Conservation (phyloP, 2,888 invertebrate genomes). For the Stomorhina lunata region DNA sequence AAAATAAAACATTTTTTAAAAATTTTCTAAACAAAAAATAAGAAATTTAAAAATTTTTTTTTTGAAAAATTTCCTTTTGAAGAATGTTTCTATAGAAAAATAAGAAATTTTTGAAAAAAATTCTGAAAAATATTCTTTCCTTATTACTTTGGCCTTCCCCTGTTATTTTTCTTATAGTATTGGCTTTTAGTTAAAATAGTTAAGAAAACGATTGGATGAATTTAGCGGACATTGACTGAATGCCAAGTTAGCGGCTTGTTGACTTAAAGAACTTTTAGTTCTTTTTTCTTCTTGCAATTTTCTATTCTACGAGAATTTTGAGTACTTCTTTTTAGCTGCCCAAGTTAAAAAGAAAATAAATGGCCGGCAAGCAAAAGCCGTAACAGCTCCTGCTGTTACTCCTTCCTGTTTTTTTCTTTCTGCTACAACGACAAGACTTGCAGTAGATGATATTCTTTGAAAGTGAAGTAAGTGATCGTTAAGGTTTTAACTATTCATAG, state of each 20-base stretch:
- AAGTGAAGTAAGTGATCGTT: conserved; percentile 50
- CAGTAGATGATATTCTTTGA: conserved; percentile 32
- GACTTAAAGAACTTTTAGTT: conserved; percentile 45
- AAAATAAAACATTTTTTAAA: too few relatives aligned
- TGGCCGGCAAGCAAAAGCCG: conserved; percentile 55
- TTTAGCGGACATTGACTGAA: conserved; percentile 65
- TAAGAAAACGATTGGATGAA: conserved; percentile 52
- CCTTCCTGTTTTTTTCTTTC: conserved; percentile 58
- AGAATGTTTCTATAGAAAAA: too few relatives aligned
- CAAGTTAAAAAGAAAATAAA: conserved; percentile 49
- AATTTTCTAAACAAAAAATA: too few relatives aligned
- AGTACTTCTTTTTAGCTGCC: background rate
- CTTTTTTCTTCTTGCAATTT: conserved; percentile 1
- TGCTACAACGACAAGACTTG: background rate
- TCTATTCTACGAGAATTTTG: too few relatives aligned
- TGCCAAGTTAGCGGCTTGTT: conserved; percentile 62
- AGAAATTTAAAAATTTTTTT: too few relatives aligned
- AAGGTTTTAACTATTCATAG: conserved; percentile 57
- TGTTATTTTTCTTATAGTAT: background rate
- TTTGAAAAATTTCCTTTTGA: too few relatives aligned
- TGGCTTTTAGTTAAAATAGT: conserved; percentile 47
- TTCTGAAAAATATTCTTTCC: background rate
- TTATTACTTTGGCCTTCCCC: background rate
- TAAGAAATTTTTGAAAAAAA: background rate
- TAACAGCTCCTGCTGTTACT: conserved; percentile 69